Percentiles rank a stretch among this genome's conserved stretches.
Evolutionary conservation across 2,797 vertebrate genomes (phyloP).

Genomic region (Tinamus major): DNA sequence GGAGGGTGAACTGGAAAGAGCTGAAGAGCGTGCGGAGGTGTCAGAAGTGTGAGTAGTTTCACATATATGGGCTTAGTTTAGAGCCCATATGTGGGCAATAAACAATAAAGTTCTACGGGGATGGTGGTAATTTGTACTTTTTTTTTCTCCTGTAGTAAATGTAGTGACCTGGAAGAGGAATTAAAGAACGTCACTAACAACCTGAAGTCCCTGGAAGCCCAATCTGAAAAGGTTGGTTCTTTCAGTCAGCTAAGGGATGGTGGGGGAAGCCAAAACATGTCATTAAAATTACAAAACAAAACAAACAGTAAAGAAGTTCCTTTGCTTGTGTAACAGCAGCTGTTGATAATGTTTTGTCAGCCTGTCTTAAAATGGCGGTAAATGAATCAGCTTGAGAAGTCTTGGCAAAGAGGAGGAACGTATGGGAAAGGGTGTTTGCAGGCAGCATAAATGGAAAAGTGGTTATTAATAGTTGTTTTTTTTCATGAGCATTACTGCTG

Average conservation of each 20-base stretch:
- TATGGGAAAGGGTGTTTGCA: background rate
- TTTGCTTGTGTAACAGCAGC: background rate
- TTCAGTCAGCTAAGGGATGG: background rate
- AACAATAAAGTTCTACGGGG: background rate
- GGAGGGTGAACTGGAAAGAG: constrained; percentile 94
- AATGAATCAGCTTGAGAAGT: background rate
- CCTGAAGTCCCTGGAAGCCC: constrained; percentile 96
- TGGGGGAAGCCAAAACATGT: background rate
- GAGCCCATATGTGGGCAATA: no score
- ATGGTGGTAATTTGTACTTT: background rate
- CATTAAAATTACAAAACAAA: background rate
- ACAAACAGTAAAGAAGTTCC: no score
- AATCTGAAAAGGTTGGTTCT: constrained; percentile 91
- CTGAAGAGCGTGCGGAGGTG: constrained; percentile 94
- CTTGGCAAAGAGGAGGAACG: background rate
- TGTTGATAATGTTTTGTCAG: fast-evolving
- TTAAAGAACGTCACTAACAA: constrained; percentile 98
- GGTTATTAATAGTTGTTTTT: background rate
- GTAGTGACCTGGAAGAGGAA: constrained; percentile 93
- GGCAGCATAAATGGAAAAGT: background rate
- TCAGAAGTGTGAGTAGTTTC: constrained; percentile 89
- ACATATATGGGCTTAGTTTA: fast-evolving
- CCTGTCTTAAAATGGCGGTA: no score
- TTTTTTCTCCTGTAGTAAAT: constrained; percentile 83
- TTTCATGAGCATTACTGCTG: background rate